Evolutionary conservation across 1,140 invertebrate genomes (phyloP).

Genomic region (Drosophila ogumai): DNA sequence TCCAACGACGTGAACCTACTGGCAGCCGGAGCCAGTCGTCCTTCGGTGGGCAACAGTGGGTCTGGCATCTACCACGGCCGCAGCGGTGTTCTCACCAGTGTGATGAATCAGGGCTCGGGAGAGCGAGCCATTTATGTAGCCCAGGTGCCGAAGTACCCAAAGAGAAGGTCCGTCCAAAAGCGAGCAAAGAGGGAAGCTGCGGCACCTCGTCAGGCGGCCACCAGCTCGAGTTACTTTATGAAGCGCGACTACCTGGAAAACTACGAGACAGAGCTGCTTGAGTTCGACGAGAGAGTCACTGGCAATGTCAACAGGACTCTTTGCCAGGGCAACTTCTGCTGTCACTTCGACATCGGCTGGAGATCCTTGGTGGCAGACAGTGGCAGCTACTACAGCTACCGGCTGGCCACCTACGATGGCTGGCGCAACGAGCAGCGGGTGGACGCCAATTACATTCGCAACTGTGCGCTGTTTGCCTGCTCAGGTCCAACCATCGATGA

Average conservation of each 20-base stretch:
- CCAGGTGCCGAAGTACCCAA: constrained; percentile 53
- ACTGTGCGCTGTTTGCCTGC: constrained; percentile 70
- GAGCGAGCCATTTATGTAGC: constrained; percentile 59
- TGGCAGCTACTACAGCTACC: constrained; percentile 46
- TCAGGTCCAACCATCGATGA: constrained; percentile 49
- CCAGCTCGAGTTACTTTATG: constrained; percentile 35
- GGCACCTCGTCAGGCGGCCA: neutral
- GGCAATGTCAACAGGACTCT: constrained; percentile 14
- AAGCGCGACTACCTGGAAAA: constrained; percentile 65
- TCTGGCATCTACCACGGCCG: constrained; percentile 85
- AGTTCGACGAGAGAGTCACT: neutral
- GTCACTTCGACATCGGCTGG: constrained; percentile 67
- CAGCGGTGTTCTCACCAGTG: constrained; percentile 46
- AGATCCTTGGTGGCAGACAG: neutral
- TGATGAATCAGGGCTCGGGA: constrained; percentile 49
- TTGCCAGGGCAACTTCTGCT: constrained; percentile 63
- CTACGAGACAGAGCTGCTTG: constrained; percentile 38
- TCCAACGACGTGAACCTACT: constrained; percentile 86
- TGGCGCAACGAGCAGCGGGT: constrained; percentile 54
- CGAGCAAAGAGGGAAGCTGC: constrained; percentile 2
- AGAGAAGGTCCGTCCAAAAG: neutral
- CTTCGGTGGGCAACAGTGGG: constrained; percentile 76
- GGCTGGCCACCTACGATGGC: constrained; percentile 68
- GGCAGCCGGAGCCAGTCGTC: constrained; percentile 85
- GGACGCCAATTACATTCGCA: constrained; percentile 62